These are phyloP conservation scores for Nomada lathburiana DNA, from an alignment of 2,888 invertebrate genomes.

Conservation along the genomic window DNA sequence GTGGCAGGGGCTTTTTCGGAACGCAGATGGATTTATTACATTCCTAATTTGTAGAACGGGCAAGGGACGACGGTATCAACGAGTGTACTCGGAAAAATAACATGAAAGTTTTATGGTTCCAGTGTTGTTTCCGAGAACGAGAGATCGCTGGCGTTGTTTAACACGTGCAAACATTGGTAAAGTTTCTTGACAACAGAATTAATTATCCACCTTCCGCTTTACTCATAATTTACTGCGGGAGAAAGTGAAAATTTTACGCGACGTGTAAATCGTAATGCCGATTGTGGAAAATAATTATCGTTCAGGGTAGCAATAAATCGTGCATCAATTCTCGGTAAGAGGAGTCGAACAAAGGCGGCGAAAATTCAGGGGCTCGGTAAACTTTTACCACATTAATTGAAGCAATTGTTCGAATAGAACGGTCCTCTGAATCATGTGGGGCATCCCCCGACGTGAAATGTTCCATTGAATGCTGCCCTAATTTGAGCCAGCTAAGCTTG, in stretches of 20 bases:
- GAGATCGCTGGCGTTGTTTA: background rate
- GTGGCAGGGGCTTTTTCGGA: too few relatives aligned
- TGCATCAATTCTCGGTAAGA: background rate
- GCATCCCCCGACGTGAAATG: constrained; percentile 45
- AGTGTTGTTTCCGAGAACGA: constrained; percentile 13
- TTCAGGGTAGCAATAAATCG: background rate
- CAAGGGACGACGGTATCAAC: background rate
- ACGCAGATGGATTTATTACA: too few relatives aligned
- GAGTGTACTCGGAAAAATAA: background rate
- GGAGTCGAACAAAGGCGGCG: background rate
- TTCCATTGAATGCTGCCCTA: constrained; percentile 45
- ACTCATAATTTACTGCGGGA: background rate
- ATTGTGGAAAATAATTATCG: background rate
- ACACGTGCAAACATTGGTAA: constrained; percentile 9
- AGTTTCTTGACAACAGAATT: background rate
- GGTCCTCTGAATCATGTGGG: constrained; percentile 60
- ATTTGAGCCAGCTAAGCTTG: constrained; percentile 33
- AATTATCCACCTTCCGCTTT: background rate
- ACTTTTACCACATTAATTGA: constrained; percentile 40
- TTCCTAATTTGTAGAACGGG: background rate
- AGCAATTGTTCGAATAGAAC: constrained; percentile 43
- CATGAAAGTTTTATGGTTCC: background rate
- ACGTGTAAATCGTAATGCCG: too few relatives aligned
- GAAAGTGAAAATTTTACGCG: too few relatives aligned
- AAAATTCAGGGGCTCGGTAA: constrained; percentile 17